These are phyloP conservation scores for Suillia variegata DNA, from an alignment of 2,888 invertebrate genomes.

Conservation along the genomic window DNA sequence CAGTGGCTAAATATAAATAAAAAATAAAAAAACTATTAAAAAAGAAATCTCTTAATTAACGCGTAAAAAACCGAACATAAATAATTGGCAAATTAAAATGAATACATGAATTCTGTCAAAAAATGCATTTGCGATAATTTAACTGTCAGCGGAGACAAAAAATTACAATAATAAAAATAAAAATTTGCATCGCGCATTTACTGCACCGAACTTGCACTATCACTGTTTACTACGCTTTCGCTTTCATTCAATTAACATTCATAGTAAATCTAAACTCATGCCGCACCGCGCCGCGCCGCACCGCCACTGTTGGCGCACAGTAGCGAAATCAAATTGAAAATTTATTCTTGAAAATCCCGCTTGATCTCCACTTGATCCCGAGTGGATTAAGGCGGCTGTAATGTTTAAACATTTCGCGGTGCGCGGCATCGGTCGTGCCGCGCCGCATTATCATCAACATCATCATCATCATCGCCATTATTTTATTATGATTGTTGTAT, in stretches of 20 bases:
- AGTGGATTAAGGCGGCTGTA: conserved; percentile 52
- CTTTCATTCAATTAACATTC: conserved; percentile 21
- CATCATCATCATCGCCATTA: neutral
- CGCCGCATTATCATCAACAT: neutral
- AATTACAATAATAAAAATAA: no score
- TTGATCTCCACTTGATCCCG: conserved; percentile 55
- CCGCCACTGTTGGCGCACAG: neutral
- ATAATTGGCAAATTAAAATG: no score
- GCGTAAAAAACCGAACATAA: no score
- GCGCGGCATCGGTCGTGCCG: conserved; percentile 22
- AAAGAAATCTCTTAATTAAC: no score
- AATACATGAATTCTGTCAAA: no score
- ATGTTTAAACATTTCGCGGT: conserved; percentile 49
- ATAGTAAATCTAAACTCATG: neutral
- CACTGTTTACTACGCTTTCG: conserved; percentile 15
- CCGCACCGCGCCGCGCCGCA: neutral
- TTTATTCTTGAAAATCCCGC: conserved; percentile 47
- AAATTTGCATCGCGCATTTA: neutral
- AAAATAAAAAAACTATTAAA: no score
- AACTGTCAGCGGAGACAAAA: no score
- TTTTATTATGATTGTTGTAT: conserved; percentile 43
- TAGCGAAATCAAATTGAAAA: conserved; percentile 41
- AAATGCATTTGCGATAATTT: no score
- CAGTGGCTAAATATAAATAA: no score
- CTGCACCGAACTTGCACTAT: neutral